Evolutionary conservation across 64 coral and sea anemone genomes (phyloP), one percentile per base, ranked within the genome.

Genomic region (Porites lutea): DNA sequence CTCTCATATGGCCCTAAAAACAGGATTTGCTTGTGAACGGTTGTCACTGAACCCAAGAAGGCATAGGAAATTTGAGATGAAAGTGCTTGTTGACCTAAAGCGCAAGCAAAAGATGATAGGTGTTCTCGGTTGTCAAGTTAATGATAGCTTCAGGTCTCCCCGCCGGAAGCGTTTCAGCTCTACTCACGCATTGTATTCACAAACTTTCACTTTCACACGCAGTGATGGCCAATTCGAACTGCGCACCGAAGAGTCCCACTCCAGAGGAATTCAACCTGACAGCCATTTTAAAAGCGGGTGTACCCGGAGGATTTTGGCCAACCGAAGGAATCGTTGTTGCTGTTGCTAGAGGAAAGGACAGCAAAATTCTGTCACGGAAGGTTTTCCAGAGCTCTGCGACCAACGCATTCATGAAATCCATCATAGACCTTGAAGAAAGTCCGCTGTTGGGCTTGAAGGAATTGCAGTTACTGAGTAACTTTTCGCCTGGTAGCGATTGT

Each of bases 281-380:
- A 46, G 72, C 86, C 3, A 49, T 88, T 8, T 52, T 88, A 12
- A 72, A 76, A 46, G 74, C 69, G 8, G 86, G 86, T 10, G 86
- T 88, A n/a, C 86, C 86, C 51, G 86, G 86, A n/a, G 72, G 69
- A 8, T 88, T 88, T 76, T 88, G 86, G 86, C 86, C 86, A 9
- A 46, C 22, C 3, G 66, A 88, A 19, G 43, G 23, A 59, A 20
- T 88, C 69, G 19, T 62, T 51, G 22, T 88, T 43, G 52, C 52
- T 20, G 23, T 88, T 44, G 86, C 58, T 3, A 72, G 86, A 76
- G 72, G 69, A 59, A 88, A 45, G 75, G 86, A 88, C 51, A 52
- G 51, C 27, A 72, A 76, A 23, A 76, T 88, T 13, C 2, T 88
- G 51, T 88, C 86, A 47, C 19, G 66, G 52, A 88, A 88, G 49